A percentile compares a stretch with the other conserved stretches of the same genome.
Evolutionary conservation across 2,888 invertebrate genomes (phyloP).

Genomic region (Galerucella calmariensis): DNA sequence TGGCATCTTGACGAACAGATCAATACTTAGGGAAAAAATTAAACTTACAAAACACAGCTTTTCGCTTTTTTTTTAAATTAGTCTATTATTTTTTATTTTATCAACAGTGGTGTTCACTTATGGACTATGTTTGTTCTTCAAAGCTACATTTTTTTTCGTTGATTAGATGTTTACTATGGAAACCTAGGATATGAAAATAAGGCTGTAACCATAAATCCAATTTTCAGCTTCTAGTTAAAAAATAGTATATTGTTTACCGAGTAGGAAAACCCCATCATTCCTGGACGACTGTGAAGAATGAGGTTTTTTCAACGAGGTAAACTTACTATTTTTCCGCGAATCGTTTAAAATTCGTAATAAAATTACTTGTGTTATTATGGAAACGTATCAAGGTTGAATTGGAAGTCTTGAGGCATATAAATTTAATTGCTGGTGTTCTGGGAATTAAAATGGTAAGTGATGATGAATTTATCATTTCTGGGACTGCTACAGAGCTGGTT

Average conservation of each 20-base stretch:
- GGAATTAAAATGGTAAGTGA: too few species aligned
- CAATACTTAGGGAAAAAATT: constrained; percentile 29
- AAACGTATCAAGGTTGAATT: too few species aligned
- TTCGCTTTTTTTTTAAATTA: constrained; percentile 23
- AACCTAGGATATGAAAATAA: constrained; percentile 10
- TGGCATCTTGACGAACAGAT: constrained; percentile 44
- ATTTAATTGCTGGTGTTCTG: too few species aligned
- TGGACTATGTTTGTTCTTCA: constrained; percentile 27
- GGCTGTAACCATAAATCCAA: background rate
- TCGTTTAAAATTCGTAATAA: too few species aligned
- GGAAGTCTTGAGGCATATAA: too few species aligned
- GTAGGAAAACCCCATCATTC: too few species aligned
- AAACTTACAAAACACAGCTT: constrained; percentile 35
- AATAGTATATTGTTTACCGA: background rate
- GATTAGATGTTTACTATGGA: constrained; percentile 18
- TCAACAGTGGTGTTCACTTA: constrained; percentile 26
- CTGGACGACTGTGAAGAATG: too few species aligned
- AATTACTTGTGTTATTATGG: too few species aligned
- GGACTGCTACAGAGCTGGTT: too few species aligned
- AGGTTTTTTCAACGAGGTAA: too few species aligned
- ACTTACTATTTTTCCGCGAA: too few species aligned
- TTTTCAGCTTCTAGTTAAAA: constrained; percentile 9
- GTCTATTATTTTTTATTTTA: constrained; percentile 16
- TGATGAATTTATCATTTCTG: too few species aligned
- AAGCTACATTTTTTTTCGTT: constrained; percentile 30